Evolutionary conservation across 2,113 vertebrate genomes (phyloP), one percentile per base, ranked within the genome.

Genomic region (Acanthisitta chloris): DNA sequence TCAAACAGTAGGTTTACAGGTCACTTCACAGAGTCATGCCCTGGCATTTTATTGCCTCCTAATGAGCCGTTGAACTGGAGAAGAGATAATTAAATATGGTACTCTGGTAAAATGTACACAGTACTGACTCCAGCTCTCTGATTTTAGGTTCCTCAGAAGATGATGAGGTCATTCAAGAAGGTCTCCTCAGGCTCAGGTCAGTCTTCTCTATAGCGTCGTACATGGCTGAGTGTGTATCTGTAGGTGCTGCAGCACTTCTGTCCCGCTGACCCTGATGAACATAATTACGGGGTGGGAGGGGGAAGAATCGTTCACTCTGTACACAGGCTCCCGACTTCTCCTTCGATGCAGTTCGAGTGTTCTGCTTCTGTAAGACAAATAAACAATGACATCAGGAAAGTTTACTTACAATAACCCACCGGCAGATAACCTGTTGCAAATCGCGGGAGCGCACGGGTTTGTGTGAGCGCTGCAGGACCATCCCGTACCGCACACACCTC

Each of bases 141-240:
- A 97, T 98, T 98, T 96, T 98, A 98, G 98, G 98, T 98, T 97
- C 96, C 96, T 97, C 97, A 96, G 97, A 98, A 98, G 98, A 98
- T 29, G 97, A 98, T 98, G 98, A 98, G 97, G 97, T 98, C 98
- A 96, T 96, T 98, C 96, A 98, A 97, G 98, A 98, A 98, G 97
- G 97, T 98, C 96, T 98, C 98, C 94, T 97, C 98, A 98, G 93
- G 97, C 97, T 97, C 98, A 98, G 98, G 98, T 98, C 96, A 98
- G 98, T 98, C 90, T 86, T 89, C 69, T 77, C 66, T 84, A 21
- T 71, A 86, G 91, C 86, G 20, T 95, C 92, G 97, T 77, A 66
- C 42, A 77, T 73, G 81, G 78, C 65, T 94, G 79, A 36, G 83
- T 81, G 55, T 66, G 49, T 70, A 9, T 82, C 43, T 85, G 0